Evolutionary conservation across 2,888 invertebrate species (phyloP).

Genomic region (Volucella zonaria): DNA sequence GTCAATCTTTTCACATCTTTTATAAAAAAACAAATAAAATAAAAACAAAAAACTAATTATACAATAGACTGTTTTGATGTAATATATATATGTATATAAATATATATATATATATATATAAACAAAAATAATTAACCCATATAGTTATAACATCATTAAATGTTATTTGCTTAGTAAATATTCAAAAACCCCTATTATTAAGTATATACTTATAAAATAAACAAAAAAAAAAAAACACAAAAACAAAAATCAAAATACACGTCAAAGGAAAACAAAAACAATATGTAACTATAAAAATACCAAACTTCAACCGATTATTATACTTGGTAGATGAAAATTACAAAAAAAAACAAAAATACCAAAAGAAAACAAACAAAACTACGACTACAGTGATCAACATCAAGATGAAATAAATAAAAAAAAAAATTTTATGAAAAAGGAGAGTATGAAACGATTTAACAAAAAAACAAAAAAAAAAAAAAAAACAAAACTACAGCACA

Average conservation of each 20-base stretch:
- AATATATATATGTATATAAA: conserved; percentile 28
- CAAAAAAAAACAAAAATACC: conserved; percentile 30
- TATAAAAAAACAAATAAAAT: conserved; percentile 8
- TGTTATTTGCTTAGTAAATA: conserved; percentile 69
- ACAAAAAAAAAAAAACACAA: conserved; percentile 15
- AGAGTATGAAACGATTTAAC: too few species aligned
- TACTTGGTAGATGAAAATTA: conserved; percentile 40
- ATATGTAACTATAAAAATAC: conserved; percentile 33
- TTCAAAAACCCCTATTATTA: conserved; percentile 47
- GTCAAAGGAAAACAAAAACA: conserved; percentile 61
- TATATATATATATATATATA: conserved; percentile 4
- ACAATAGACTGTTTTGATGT: conserved; percentile 56
- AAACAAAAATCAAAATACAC: conserved; percentile 53
- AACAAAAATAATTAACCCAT: conserved; percentile 30
- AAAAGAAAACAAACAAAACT: conserved; percentile 15
- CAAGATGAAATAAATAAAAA: conserved; percentile 17
- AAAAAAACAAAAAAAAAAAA: conserved; percentile 19
- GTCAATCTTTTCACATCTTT: conserved; percentile 52
- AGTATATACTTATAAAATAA: conserved; percentile 41
- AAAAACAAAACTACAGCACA: conserved; percentile 53
- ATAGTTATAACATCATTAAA: conserved; percentile 71
- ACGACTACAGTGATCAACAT: conserved; percentile 67
- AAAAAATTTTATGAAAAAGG: not conserved
- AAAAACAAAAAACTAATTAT: conserved; percentile 11
- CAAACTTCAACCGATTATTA: conserved; percentile 55